A percentile compares a stretch with the other conserved stretches of the same genome.
phyloP scores from a whole-genome alignment of 2,797 vertebrate genomes.

The Silurus aristotelis region DNA sequence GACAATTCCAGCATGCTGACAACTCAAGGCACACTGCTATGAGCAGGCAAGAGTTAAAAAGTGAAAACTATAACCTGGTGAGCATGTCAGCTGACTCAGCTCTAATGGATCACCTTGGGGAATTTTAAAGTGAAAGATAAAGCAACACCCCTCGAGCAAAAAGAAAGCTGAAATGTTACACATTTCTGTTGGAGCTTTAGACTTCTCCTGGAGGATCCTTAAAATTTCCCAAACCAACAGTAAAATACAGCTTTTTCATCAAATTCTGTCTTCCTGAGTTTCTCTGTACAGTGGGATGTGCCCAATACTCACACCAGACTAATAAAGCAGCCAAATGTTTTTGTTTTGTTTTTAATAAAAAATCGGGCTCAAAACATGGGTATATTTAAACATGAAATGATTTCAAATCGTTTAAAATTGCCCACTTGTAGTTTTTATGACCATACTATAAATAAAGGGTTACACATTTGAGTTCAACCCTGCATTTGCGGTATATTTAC shows the following conservation, averaged over 20 bases:
- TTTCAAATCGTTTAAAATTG: not conserved
- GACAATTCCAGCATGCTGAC: no score
- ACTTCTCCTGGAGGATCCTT: not conserved
- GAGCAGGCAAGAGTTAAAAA: no score
- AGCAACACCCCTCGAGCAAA: no score
- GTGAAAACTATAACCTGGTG: no score
- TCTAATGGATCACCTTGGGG: no score
- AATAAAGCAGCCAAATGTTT: not conserved
- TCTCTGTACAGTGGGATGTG: not conserved
- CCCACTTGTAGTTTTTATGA: not conserved
- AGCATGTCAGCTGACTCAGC: no score
- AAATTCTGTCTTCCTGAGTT: not conserved
- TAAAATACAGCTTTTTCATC: not conserved
- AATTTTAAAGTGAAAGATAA: no score
- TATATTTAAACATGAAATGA: not conserved
- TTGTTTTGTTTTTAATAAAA: constrained; percentile 39
- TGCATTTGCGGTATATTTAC: constrained; percentile 38
- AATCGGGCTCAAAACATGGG: not conserved
- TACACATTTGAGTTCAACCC: not conserved
- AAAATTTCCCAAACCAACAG: not conserved
- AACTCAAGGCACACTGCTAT: no score
- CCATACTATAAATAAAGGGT: not conserved
- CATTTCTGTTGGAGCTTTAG: not conserved
- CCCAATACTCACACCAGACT: not conserved
- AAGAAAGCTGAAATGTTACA: no score